phyloP scores from a whole-genome alignment of 1,140 invertebrate species.

The Monomorium pharaonis region DNA sequence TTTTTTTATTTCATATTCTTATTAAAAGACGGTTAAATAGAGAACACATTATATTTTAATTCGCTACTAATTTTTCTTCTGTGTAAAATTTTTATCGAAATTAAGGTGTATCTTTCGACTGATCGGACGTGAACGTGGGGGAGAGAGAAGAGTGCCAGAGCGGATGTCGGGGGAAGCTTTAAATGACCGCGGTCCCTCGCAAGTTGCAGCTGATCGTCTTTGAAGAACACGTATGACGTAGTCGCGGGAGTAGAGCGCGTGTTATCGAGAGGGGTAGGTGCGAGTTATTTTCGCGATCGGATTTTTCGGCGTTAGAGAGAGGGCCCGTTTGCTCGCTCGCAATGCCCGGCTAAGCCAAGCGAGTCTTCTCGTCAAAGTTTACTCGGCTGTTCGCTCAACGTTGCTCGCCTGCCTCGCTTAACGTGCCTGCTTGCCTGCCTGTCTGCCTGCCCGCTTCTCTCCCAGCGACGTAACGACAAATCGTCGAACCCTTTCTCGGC shows the following conservation, averaged over 20 bases:
- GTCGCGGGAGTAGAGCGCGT: neutral
- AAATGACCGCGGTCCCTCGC: conserved; percentile 10
- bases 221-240: conserved; percentile 9
- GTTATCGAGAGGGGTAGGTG: conserved; percentile 19
- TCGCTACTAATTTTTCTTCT: too few species aligned
- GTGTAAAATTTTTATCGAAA: neutral
- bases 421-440: conserved; percentile 52
- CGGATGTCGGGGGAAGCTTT: neutral
- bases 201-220: conserved; percentile 27
- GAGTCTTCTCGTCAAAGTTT: conserved; percentile 71
- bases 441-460: conserved; percentile 45
- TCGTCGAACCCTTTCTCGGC: conserved; percentile 18
- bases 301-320: conserved; percentile 58
- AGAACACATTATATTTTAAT: too few species aligned
- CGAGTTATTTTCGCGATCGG: conserved; percentile 39
- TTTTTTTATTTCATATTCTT: too few species aligned
- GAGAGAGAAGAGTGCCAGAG: neutral
- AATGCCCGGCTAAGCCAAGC: conserved; percentile 60
- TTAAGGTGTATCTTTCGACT: neutral
- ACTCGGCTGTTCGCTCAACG: conserved; percentile 62
- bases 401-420: conserved; percentile 58
- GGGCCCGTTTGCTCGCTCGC: conserved; percentile 34
- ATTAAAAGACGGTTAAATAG: too few species aligned
- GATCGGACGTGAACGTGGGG: neutral
- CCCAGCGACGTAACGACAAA: conserved; percentile 51